Base-by-base conservation (phyloP, 2,113 vertebrate species). In the Ctenodactylus gundi region DNA sequence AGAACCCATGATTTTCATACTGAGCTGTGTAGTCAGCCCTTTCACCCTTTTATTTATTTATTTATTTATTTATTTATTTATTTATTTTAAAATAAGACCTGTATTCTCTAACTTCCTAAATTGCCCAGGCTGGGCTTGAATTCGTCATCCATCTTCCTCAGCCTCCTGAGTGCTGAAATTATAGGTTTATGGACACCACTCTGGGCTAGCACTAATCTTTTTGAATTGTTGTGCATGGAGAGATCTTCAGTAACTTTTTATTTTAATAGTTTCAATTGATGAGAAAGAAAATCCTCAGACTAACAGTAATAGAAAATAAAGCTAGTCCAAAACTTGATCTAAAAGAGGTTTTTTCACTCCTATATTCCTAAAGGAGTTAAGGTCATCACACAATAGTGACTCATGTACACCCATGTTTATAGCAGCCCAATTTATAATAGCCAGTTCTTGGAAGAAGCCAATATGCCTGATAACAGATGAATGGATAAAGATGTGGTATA, bases 231-330 rank as follows among this genome's bases (percentile, higher is more conserved):
- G 49, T 72, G 36, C 49, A 73, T 23, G 36, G 29, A 49, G 41
- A 90, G 44, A 81, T 21, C 44, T 87, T 78, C 64, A 72, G 14
- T 80, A 76, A 83, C 29, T 27, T 87, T 65, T 96, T 55, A 34
- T 80, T 85, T 10, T 90, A 41, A 64, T 72, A 84, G 93, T 23
- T 84, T 76, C 57, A 68, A 41, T 20, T 68, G 58, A 67, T 93
- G 62, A 75, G 90, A 89, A 91, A 67, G 81, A 83, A 95, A 95
- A 95, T n/a, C 21, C 25, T 44, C 21, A 44, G 53, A 76, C 13
- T 82, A 91, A 93, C 93, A 89, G 29, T 76, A 70, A 77, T 73
- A 39, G 6, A 76, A 88, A 88, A 88, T 76, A 85, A 76, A 68
- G 7, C 25, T 60, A 58, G 34, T 78, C 21, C 84, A 83, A 53